Base-by-base conservation (phyloP, 2,888 invertebrate genomes). In the Geotrupes spiniger region DNA sequence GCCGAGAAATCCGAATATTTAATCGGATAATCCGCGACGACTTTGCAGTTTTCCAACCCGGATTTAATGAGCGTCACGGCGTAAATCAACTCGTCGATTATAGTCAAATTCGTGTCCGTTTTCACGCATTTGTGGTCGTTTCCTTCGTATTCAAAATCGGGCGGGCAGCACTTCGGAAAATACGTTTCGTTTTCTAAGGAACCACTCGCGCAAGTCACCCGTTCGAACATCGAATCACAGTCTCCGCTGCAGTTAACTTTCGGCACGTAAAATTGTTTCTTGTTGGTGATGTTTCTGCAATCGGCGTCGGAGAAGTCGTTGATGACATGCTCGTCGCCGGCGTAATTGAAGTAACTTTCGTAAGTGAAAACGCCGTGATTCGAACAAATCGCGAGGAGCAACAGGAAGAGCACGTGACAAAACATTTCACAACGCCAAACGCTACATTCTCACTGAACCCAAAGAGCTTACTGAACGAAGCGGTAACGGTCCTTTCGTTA, bases 31-130 rank as follows among this genome's bases (percentile, higher is more conserved):
- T 65, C 65, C 2, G 58, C 51, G 21, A 65, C 61, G 25, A 65
- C 50, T 39, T 54, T 57, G 49, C 67, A 67, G 4, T 57, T 49
- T 0, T 60, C 58, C 29, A 67, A 51, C 9, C 66, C 66, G 2
- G 63, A 56, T 53, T 52, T 59, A 2, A 66, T 47, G 9, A 60
- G 55, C 12, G 41, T 56, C 4, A 49, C 54, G 2, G 38, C 6
- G 15, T 52, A 52, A 2, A 29, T 36, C 26, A 50, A 40, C 9
- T 46, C 42, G 11, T 46, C 9, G 10, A 50, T 42, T 15, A 29
- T 37, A 11, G 21, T 21, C 21, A 6, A 21, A 21, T 21, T 39
- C 14, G 41, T 16, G 12, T 48, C 33, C 10, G 36, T 28, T 10
- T 31, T 14, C 28, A 44, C 45, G 43, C 58, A 58, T 28, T 47